A percentile compares a stretch with the other conserved stretches of the same genome.
These are phyloP conservation scores for Vanacampus margaritifer DNA, from an alignment of 2,113 vertebrate species.

Conservation along the genomic window DNA sequence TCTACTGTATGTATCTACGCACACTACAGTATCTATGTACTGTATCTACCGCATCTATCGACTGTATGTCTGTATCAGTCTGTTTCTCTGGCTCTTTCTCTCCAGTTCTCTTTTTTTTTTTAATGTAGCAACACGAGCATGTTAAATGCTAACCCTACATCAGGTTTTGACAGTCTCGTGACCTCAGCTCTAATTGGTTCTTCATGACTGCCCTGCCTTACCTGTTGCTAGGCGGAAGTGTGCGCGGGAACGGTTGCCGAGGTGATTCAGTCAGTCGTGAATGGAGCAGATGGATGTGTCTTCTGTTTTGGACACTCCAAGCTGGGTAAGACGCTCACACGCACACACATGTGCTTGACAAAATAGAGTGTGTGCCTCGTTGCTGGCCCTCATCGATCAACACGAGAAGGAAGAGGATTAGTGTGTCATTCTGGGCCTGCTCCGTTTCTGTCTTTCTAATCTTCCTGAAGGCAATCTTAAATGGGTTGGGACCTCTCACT, in stretches of 20 bases:
- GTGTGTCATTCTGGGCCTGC: constrained; percentile 50
- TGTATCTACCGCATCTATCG: not conserved
- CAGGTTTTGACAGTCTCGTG: not conserved
- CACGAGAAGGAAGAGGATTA: constrained; percentile 62
- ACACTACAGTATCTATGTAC: not conserved
- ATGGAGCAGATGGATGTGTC: constrained; percentile 95
- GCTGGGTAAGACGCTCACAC: constrained; percentile 77
- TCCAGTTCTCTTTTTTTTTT: too few species aligned
- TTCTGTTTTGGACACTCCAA: constrained; percentile 98
- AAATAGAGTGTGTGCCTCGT: constrained; percentile 40
- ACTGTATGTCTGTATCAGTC: too few species aligned
- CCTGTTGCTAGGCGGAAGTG: constrained; percentile 84
- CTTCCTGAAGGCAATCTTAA: constrained; percentile 43
- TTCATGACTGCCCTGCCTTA: not conserved
- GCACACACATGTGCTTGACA: constrained; percentile 18
- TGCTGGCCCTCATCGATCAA: constrained; percentile 51
- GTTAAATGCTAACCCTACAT: not conserved
- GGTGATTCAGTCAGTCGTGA: constrained; percentile 98
- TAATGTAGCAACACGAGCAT: not conserved
- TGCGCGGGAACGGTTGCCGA: constrained; percentile 95
- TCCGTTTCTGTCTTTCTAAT: constrained; percentile 47
- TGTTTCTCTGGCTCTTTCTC: too few species aligned
- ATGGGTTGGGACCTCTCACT: constrained; percentile 47
- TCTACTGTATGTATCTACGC: not conserved
- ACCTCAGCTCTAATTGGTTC: not conserved